Conservation (phyloP, 2,888 invertebrate genomes). For the Harpagoxenus sublaevis region DNA sequence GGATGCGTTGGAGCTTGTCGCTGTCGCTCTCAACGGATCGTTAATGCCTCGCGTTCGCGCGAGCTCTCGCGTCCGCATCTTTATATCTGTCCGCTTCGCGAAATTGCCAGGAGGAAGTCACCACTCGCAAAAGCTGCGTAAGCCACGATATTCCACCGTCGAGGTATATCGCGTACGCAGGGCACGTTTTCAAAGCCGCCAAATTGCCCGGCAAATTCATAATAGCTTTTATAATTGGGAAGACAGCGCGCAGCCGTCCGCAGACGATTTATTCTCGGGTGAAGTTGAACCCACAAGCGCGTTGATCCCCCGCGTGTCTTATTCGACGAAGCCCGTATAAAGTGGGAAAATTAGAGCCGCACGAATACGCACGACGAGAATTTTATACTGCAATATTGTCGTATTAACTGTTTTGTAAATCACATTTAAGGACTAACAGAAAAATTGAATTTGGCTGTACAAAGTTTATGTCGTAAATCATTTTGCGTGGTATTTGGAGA, state of each 20-base stretch:
- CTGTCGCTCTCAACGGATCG: conserved; percentile 81
- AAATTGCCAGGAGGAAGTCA: conserved; percentile 29
- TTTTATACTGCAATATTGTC: conserved; percentile 13
- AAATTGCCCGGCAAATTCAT: conserved; percentile 73
- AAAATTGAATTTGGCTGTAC: background rate
- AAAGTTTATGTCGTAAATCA: background rate
- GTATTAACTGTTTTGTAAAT: conserved; percentile 12
- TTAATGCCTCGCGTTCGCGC: conserved; percentile 68
- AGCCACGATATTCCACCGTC: conserved; percentile 54
- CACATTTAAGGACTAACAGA: background rate
- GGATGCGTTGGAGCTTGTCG: conserved; percentile 69
- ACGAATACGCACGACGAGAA: conserved; percentile 16
- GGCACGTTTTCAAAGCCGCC: conserved; percentile 66
- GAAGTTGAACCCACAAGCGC: conserved; percentile 33
- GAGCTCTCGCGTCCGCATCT: conserved; percentile 57
- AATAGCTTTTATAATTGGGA: conserved; percentile 72
- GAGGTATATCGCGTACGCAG: conserved; percentile 56
- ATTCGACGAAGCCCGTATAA: conserved; percentile 38
- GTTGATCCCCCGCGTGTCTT: conserved; percentile 41
- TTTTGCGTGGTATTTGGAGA: background rate
- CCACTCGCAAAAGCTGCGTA: conserved; percentile 36
- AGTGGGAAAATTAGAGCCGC: background rate
- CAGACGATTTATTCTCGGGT: conserved; percentile 61
- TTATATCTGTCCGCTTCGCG: conserved; percentile 67
- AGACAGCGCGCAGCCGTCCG: conserved; percentile 47